A percentile compares a stretch with the other conserved stretches of the same genome.
These are phyloP conservation scores for Hypotaenidia okinawae DNA, from an alignment of 2,797 vertebrate genomes.

Conservation along the genomic window DNA sequence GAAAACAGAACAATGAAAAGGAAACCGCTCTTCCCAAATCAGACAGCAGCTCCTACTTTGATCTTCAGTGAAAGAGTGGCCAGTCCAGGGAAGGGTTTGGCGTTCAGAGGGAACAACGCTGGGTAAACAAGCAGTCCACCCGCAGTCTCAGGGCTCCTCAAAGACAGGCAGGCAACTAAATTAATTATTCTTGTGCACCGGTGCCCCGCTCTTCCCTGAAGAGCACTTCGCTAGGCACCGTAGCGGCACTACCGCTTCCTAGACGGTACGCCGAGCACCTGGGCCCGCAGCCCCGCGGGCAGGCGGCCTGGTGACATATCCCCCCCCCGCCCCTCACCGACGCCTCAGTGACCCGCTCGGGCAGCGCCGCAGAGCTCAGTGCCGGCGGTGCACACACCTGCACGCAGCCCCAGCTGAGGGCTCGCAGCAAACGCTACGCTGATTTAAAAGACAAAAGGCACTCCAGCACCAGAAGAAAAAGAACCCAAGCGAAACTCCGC, in stretches of 20 bases:
- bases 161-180: background rate
- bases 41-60: background rate
- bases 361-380: rapidly evolving
- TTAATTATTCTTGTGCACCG: rapidly evolving
- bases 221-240: rapidly evolving
- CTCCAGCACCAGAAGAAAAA: rapidly evolving
- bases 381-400: background rate
- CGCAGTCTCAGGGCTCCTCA: background rate
- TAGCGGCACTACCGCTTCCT: rapidly evolving
- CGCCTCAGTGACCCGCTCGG: rapidly evolving
- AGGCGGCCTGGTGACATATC: rapidly evolving
- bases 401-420: background rate
- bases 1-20: background rate
- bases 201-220: background rate
- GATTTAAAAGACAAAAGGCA: background rate
- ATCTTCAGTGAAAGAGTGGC: background rate
- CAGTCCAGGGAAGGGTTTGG: rapidly evolving
- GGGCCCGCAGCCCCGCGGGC: rapidly evolving
- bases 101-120: rapidly evolving
- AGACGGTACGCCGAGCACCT: rapidly evolving
- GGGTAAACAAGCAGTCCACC: background rate
- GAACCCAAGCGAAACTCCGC: background rate
- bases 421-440: background rate
- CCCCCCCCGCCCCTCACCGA: background rate
- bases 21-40: background rate